Evolutionary conservation across 2,797 vertebrate species (phyloP).

Genomic region (Strix occidentalis): DNA sequence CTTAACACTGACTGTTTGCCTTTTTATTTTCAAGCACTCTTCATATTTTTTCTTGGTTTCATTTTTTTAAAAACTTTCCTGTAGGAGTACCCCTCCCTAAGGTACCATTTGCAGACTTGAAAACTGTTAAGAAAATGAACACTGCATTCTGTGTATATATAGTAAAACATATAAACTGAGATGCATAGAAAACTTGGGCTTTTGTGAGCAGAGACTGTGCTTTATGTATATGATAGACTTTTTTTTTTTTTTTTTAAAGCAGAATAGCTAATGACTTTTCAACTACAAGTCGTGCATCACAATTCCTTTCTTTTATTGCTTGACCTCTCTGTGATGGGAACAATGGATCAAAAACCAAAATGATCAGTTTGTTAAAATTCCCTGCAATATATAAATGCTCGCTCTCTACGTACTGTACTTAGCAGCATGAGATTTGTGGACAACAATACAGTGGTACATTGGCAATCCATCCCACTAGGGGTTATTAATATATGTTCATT

Average conservation of each 20-base stretch:
- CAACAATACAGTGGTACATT: conserved; percentile 89
- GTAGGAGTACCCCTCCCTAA: conserved; percentile 56
- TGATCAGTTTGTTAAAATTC: conserved; percentile 81
- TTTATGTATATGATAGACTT: conserved; percentile 72
- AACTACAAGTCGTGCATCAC: conserved; percentile 69
- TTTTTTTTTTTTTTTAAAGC: conserved; percentile 36
- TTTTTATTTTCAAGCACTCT: conserved; percentile 53
- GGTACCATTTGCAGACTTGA: conserved; percentile 70
- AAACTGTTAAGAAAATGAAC: conserved; percentile 69
- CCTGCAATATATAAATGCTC: conserved; percentile 94
- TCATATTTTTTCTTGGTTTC: conserved; percentile 30
- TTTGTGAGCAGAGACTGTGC: conserved; percentile 74
- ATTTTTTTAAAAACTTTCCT: not conserved
- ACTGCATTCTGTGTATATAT: conserved; percentile 81
- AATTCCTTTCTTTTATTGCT: conserved; percentile 71
- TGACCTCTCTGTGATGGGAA: conserved; percentile 78
- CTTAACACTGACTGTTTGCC: conserved; percentile 61
- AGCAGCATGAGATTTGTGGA: conserved; percentile 98
- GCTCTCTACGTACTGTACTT: conserved; percentile 94
- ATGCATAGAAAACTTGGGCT: conserved; percentile 75
- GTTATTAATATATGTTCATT: conserved; percentile 95
- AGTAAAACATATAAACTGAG: conserved; percentile 74
- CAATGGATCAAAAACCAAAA: conserved; percentile 67
- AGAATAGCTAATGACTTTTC: conserved; percentile 70
- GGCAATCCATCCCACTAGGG: conserved; percentile 95